Base-by-base conservation (phyloP, 2,797 vertebrate species). In the Poeciliopsis turneri region DNA sequence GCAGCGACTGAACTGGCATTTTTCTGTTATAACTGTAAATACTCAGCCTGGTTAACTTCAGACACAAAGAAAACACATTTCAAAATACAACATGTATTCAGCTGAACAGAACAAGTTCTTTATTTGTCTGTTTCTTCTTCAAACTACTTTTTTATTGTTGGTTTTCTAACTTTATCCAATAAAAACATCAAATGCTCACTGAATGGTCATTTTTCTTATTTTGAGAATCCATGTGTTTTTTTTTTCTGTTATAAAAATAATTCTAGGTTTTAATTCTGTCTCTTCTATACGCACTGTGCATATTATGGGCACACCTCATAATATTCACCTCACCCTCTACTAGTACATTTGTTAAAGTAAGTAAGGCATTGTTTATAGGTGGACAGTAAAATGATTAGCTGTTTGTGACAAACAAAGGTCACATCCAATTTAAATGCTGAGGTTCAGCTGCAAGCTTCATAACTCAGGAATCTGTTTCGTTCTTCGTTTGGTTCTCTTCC, bases 371-470 rank as follows among this genome's bases (percentile, higher is more conserved):
- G 16, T 18, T 36, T 36, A 36, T 64, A 64, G 59, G 30, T 64
- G 30, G 16, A 64, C 30, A 36, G 59, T 64, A 64, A 64, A 18
- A 33, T 36, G 30, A 64, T 36, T 36, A 36, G 30, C 20, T 64
- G 59, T 36, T 12, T 64, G 59, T 36, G 30, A 33, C 59, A 64
- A 81, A n/a, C 39, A 59, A 72, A 77, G 75, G 68, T 76, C 49
- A 72, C 10, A 71, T 23, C 18, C 28, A 18, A 28, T 15, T 39
- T 33, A 7, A n/a, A 77, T 81, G 30, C 41, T 72, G 43, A 61
- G 61, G 76, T 46, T 76, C 74, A 49, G 20, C 49, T 78, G 18
- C 47, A 76, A n/a, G 59, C 23, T 49, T 73, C 74, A 76, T 83
- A 75, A 70, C 53, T 81, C 81, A 68, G 23, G 23, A 64, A 36